Conservation (phyloP, 1,140 invertebrate species). For the Pseudoatta argentina region DNA sequence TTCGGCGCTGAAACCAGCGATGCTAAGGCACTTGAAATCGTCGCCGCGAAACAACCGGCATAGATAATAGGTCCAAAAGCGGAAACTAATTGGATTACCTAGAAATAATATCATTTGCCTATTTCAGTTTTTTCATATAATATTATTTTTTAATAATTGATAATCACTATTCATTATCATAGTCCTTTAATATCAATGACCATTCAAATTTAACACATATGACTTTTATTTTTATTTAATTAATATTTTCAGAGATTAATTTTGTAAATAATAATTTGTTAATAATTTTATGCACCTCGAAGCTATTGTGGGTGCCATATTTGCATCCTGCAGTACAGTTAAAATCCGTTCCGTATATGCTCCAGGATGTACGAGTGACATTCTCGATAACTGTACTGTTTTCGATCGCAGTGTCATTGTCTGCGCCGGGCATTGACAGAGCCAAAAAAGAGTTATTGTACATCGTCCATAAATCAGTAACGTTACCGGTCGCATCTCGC, state of each 20-base stretch:
- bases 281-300: conserved; percentile 87
- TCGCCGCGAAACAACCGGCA: conserved; percentile 98
- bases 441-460: conserved; percentile 63
- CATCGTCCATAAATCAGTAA: conserved; percentile 85
- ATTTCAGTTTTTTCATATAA: neutral
- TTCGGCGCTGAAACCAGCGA: conserved; percentile 98
- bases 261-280: neutral
- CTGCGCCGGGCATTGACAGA: conserved; percentile 40
- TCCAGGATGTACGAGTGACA: conserved; percentile 68
- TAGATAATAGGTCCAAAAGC: conserved; percentile 97
- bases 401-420: conserved; percentile 45
- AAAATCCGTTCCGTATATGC: conserved; percentile 82
- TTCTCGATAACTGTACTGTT: conserved; percentile 47
- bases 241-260: conserved; percentile 9
- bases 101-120: conserved; percentile 72
- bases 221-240: neutral
- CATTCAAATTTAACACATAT: neutral
- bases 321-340: conserved; percentile 85
- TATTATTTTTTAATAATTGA: too few relatives aligned
- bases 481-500: conserved; percentile 92
- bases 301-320: conserved; percentile 94
- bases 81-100: conserved; percentile 97
- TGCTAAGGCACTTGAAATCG: conserved; percentile 97
- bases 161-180: neutral
- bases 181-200: neutral